Evolutionary conservation across 2,888 invertebrate species (phyloP), one percentile per base, ranked within the genome.

Genomic region (Adelphocoris suturalis): DNA sequence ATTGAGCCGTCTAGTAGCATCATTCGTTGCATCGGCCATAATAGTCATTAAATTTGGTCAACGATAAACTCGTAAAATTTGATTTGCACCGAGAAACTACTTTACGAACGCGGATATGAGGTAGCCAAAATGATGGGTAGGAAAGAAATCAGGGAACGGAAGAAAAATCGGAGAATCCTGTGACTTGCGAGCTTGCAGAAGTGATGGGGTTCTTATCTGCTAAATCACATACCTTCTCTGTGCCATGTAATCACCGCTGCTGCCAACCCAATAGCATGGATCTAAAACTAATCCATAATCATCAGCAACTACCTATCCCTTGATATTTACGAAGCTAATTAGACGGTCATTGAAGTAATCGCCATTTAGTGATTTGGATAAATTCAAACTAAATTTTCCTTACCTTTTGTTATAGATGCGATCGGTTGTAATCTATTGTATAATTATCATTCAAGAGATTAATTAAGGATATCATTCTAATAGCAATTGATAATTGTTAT

Each of bases 1-100:
- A 93, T 98, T 98, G 92, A 99, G 95, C 93, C 99, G 96, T 93
- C 97, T 96, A 90, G 99, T 99, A 91, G 99, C 98, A 93, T 98
- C 98, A 92, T 96, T 96, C 93, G 97, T 97, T 92, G 97, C 96
- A 93, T 96, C 96, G 93, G 96, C 96, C 97, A 97, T 97, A 78
- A 88, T 88, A 78, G 88, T 88, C 88, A 76, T 88, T 82, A 82
- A 82, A 46, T 78, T 37, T 78, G 11, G 19, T 19, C 68, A 23
- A 68, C 68, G 13, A 68, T 68, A 68, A 68, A 3, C 9, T 23
- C 5, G 12, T 12, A 0, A 19, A 68, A 52, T 52, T 68, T 23
- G 68, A 68, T 23, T 4, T 23, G 5, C 7, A 23, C n/a, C 23
- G 23, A 68, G 23, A 68, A 68, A n/a, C 5, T 11, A 52, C 57